A percentile compares a stretch with the other conserved stretches of the same genome.
These are phyloP conservation scores for Watsonalla cultraria DNA, from an alignment of 2,888 invertebrate genomes.

Conservation along the genomic window DNA sequence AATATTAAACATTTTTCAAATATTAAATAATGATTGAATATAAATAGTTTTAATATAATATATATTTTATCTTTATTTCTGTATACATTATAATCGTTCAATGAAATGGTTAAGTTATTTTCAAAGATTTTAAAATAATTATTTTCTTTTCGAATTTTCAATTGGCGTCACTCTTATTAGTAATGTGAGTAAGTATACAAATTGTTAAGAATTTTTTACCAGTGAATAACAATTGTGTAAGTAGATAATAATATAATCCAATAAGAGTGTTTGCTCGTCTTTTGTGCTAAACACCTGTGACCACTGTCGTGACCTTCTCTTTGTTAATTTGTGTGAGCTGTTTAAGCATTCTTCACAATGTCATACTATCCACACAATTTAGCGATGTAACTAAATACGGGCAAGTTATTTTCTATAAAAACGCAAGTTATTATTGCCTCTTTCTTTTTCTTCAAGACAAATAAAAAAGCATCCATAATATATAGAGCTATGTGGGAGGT, in stretches of 20 bases:
- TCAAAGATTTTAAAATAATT: no score
- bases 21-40: no score
- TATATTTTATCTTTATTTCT: no score
- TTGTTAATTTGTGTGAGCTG: slow-evolving; percentile 33
- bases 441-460: no score
- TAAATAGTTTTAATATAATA: no score
- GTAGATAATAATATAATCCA: slow-evolving; percentile 30
- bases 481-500: no score
- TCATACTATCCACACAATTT: slow-evolving; percentile 7
- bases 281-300: slow-evolving; percentile 43
- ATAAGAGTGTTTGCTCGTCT: slow-evolving; percentile 32
- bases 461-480: no score
- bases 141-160: no score
- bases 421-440: no score
- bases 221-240: slow-evolving; percentile 8
- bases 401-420: no score
- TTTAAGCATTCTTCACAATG: slow-evolving; percentile 11
- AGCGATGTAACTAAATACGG: neutral
- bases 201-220: slow-evolving; percentile 6
- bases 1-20: neutral
- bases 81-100: no score
- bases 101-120: no score
- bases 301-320: slow-evolving; percentile 36
- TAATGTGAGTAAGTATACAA: neutral
- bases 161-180: neutral